A percentile compares a stretch with the other conserved stretches of the same genome.
These are phyloP conservation scores for Diorhabda elongata DNA, from an alignment of 1,140 invertebrate species.

Conservation along the genomic window DNA sequence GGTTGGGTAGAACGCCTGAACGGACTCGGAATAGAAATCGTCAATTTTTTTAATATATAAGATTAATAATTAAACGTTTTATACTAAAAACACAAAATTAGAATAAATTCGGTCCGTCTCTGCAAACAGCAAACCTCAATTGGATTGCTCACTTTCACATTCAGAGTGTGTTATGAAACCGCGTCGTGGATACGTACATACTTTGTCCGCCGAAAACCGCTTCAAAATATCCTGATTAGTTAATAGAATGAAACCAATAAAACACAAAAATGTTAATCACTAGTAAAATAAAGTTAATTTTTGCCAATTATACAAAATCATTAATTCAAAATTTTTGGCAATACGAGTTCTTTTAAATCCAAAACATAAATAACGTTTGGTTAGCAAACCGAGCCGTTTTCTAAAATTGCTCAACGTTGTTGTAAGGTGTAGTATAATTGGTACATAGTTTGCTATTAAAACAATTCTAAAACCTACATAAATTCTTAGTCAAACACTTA, in stretches of 20 bases:
- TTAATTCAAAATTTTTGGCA: not conserved
- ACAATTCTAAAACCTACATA: slow-evolving; percentile 12
- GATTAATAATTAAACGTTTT: too few species aligned
- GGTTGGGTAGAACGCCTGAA: too few species aligned
- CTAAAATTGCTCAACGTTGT: slow-evolving; percentile 7
- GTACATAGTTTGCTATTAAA: slow-evolving; percentile 5
- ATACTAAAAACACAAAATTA: too few species aligned
- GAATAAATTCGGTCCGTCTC: not conserved
- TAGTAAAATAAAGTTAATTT: not conserved
- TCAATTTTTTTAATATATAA: too few species aligned
- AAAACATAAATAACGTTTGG: not conserved
- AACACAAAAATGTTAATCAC: not conserved
- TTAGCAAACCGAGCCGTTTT: slow-evolving; percentile 7
- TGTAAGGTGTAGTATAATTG: not conserved
- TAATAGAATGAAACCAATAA: not conserved
- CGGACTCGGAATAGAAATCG: too few species aligned
- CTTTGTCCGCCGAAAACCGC: not conserved
- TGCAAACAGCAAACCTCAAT: not conserved
- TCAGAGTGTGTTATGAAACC: not conserved
- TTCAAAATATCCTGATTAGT: not conserved
- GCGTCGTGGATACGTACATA: not conserved
- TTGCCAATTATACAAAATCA: not conserved
- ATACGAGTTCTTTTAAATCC: not conserved
- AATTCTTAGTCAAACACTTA: slow-evolving; percentile 12
- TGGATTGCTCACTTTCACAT: not conserved